Base-by-base conservation (phyloP, 2,113 vertebrate species). In the Corythornis vintsioides region DNA sequence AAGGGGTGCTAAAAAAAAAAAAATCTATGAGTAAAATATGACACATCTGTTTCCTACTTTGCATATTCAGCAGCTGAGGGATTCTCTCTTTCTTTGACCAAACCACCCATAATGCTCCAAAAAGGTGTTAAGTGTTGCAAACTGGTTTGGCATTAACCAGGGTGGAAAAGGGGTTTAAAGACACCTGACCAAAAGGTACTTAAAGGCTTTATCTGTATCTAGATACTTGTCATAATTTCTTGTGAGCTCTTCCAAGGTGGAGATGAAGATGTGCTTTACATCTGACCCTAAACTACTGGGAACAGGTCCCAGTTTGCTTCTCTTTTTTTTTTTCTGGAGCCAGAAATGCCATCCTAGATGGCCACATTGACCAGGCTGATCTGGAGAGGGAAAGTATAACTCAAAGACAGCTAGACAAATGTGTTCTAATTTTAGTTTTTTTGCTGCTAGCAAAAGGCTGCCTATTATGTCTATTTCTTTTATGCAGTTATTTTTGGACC, bases 271-370 rank as follows among this genome's bases (percentile, higher is more conserved):
- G 20, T n/a, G 33, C 29, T 80, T 61, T 45, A 14, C 28, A 64
- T 29, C n/a, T 75, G 56, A 69, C 69, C 14, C 43, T 59, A 35
- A 59, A 18, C 29, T 48, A 4, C 48, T 82, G 45, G 24, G 25
- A 15, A 9, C 15, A 40, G 42, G 6, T 6, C 17, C 6, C 24
- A 28, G 8, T 57, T 48, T 0, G 3, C 29, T 45, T 26, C 21
- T 21, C 38, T 33, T 19, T 29, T 61, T 18, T 48, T 70, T 35
- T 70, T 35, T 57, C 55, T 28, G 24, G 18, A 86, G 14, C 17
- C 38, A 42, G 28, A 28, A 59, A 16, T 22, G 42, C 3, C 13
- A 59, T 19, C 56, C 28, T 55, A 35, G 8, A 40, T 86, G 15
- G 13, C 47, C 21, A 3, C 1, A 1, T 56, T 42, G 63, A 31